Conservation (phyloP, 2,113 vertebrate species). For the Campylorhamphus procurvoides region DNA sequence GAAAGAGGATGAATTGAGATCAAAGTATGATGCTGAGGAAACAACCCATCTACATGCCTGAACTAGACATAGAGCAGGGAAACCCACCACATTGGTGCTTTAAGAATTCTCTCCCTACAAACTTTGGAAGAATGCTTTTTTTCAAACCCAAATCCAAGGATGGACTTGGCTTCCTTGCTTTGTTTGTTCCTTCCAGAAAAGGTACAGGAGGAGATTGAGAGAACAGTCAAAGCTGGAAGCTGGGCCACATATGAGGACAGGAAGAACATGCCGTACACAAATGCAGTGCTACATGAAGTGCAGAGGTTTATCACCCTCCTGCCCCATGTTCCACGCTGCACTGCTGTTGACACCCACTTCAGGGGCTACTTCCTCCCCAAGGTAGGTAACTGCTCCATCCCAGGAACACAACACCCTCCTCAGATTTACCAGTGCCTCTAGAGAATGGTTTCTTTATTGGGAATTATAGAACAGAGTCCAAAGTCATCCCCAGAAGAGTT, state of each 20-base stretch:
- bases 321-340: constrained; percentile 71
- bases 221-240: constrained; percentile 19
- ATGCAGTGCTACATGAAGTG: constrained; percentile 88
- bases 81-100: neutral
- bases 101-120: neutral
- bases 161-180: neutral
- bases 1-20: neutral
- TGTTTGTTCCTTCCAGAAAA: constrained; percentile 49
- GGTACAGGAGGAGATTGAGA: constrained; percentile 75
- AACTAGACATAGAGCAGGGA: neutral
- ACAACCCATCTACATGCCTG: neutral
- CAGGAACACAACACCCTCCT: neutral
- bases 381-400: constrained; percentile 40
- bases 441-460: neutral
- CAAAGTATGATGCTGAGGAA: neutral
- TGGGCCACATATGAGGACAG: constrained; percentile 64
- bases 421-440: fast-evolving
- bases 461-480: neutral
- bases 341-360: constrained; percentile 55
- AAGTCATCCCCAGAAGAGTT: neutral
- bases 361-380: constrained; percentile 78
- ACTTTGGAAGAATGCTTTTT: neutral
- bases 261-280: constrained; percentile 79
- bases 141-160: neutral
- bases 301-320: constrained; percentile 87